phyloP scores from a whole-genome alignment of 2,797 vertebrate species.

The Enteromius radiatus region DNA sequence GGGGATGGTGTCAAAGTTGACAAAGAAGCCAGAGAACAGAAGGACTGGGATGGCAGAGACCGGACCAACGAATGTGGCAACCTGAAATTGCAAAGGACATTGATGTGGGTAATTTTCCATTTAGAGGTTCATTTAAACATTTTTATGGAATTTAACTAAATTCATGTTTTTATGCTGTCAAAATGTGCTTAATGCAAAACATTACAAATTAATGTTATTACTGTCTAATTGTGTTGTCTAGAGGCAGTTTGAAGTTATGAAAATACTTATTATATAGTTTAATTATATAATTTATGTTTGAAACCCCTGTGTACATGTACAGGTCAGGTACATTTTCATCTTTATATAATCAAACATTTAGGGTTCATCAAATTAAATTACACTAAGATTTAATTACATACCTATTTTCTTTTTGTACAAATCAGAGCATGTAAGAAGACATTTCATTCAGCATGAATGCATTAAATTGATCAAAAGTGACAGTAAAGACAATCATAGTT shows the following conservation, averaged over 20 bases:
- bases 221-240: background rate
- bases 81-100: conserved; percentile 72
- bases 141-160: background rate
- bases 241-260: background rate
- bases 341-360: background rate
- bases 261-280: background rate
- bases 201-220: background rate
- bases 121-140: background rate
- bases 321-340: background rate
- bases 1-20: conserved; percentile 98
- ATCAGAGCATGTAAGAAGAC: background rate
- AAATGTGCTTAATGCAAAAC: background rate
- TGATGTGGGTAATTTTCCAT: background rate
- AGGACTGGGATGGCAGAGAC: conserved; percentile 96
- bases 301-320: background rate
- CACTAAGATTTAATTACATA: background rate
- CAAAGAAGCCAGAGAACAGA: conserved; percentile 98
- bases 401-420: background rate
- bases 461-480: background rate
- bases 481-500: too few species aligned
- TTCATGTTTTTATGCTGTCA: background rate
- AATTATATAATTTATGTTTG: background rate
- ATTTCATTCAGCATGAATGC: background rate
- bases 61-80: conserved; percentile 95
- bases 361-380: background rate